phyloP scores from a whole-genome alignment of 1,140 invertebrate genomes.

The Muscidifurax raptorellus region DNA sequence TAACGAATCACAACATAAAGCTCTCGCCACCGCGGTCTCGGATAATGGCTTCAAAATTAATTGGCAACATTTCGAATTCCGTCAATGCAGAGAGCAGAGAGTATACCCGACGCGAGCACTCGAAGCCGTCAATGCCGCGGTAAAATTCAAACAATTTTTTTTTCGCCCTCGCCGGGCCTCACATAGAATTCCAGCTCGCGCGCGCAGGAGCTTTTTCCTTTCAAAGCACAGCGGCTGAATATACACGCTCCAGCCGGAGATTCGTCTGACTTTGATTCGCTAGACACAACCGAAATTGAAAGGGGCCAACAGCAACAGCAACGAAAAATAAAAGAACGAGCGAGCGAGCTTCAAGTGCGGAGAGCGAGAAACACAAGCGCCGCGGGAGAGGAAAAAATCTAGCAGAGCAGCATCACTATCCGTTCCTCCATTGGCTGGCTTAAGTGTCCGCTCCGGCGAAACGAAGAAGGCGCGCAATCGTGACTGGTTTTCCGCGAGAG shows the following conservation, averaged over 20 bases:
- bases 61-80: slow-evolving; percentile 16
- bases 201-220: background rate
- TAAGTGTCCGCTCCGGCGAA: slow-evolving; percentile 32
- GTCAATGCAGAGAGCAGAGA: background rate
- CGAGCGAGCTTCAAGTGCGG: background rate
- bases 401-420: background rate
- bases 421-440: slow-evolving; percentile 28
- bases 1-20: slow-evolving; percentile 14
- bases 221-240: background rate
- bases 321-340: background rate
- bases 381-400: background rate
- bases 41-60: slow-evolving; percentile 35
- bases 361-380: background rate
- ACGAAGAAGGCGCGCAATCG: slow-evolving; percentile 53
- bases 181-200: background rate
- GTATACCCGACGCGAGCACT: background rate
- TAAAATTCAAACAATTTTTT: slow-evolving; percentile 8
- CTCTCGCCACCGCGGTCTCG: slow-evolving; percentile 42
- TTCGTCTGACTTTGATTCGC: slow-evolving; percentile 39
- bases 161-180: background rate
- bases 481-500: slow-evolving; percentile 52
- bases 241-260: slow-evolving; percentile 3
- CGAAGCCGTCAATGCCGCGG: background rate
- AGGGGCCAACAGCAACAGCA: background rate
- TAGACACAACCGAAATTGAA: slow-evolving; percentile 39